Percentiles rank a stretch among this genome's conserved stretches.
phyloP scores from a whole-genome alignment of 2,113 vertebrate genomes.

The Apodemus speciosus region DNA sequence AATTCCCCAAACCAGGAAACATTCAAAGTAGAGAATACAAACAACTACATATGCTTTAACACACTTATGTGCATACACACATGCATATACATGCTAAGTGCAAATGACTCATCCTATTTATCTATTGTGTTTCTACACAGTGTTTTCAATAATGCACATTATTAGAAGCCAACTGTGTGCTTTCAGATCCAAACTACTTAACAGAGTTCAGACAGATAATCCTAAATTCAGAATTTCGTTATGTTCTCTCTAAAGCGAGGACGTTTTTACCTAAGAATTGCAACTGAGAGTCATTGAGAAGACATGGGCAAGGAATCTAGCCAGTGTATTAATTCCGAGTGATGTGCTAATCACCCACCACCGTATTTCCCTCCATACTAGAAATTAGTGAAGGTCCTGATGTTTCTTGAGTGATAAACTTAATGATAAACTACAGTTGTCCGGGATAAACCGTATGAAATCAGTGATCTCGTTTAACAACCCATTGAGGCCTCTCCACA shows the following conservation, averaged over 20 bases:
- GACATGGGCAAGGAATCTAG: background rate
- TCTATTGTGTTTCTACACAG: background rate
- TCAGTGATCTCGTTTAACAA: conserved; percentile 66
- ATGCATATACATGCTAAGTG: background rate
- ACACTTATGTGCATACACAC: background rate
- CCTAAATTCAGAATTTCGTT: background rate
- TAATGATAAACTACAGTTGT: conserved; percentile 58
- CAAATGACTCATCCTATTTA: background rate
- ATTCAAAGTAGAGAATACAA: background rate
- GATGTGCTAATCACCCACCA: background rate
- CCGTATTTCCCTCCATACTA: background rate
- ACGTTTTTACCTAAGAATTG: conserved; percentile 20
- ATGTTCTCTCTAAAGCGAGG: conserved; percentile 32
- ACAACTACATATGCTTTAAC: background rate
- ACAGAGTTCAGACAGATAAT: background rate
- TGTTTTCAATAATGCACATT: background rate
- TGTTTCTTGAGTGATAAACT: conserved; percentile 58
- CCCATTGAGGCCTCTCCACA: background rate
- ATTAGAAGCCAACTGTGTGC: conserved; percentile 13
- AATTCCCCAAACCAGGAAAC: background rate
- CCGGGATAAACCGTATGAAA: conserved; percentile 70
- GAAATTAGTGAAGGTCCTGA: background rate
- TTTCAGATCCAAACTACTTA: background rate
- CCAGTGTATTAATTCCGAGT: conserved; percentile 12
- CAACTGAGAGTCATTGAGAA: background rate